These are phyloP conservation scores for Actenoides hombroni DNA, from an alignment of 2,113 vertebrate genomes.

Conservation along the genomic window DNA sequence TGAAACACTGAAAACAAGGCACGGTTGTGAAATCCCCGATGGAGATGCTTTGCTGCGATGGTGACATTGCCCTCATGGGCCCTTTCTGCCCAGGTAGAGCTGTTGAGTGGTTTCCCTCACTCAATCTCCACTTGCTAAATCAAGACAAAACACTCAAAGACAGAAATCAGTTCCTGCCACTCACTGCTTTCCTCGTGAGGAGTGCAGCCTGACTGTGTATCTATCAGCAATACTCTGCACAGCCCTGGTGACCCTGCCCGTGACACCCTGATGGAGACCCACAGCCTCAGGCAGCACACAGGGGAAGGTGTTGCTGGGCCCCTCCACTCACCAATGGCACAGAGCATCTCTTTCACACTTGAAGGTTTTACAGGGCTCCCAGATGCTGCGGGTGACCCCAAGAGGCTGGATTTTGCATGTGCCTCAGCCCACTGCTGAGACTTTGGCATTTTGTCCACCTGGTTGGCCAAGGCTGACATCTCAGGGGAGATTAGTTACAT, in stretches of 20 bases:
- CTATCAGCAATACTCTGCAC: too few relatives aligned
- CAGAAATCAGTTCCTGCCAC: not conserved
- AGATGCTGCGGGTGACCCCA: not conserved
- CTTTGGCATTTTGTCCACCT: accelerated
- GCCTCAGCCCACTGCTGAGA: not conserved
- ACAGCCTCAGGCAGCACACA: accelerated
- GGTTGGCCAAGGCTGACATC: not conserved
- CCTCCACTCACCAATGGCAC: not conserved
- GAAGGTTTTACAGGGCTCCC: not conserved
- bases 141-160: not conserved
- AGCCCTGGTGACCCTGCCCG: not conserved
- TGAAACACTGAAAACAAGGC: not conserved
- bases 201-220: not conserved
- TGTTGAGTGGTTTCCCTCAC: not conserved
- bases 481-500: not conserved
- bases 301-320: accelerated
- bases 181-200: not conserved
- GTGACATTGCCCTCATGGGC: not conserved
- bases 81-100: not conserved
- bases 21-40: not conserved
- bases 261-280: not conserved
- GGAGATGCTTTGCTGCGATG: not conserved
- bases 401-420: not conserved
- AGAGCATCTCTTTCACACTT: too few relatives aligned
- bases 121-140: not conserved